These are phyloP conservation scores for Clarias batrachus DNA, from an alignment of 2,113 vertebrate genomes.

Conservation along the genomic window DNA sequence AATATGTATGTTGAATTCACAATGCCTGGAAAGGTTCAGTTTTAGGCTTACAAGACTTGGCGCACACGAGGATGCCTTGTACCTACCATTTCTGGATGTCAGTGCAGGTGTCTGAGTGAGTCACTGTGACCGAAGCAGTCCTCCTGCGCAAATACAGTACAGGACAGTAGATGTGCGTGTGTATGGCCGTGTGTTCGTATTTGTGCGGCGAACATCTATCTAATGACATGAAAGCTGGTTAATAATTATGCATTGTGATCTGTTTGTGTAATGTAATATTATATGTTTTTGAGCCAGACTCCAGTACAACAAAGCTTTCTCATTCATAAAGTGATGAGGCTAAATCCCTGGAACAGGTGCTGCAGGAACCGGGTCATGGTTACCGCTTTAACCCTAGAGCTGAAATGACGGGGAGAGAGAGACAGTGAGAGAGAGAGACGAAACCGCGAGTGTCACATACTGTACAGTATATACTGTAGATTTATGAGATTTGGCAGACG, in stretches of 20 bases:
- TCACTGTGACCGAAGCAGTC: conserved; percentile 66
- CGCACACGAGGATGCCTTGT: conserved; percentile 40
- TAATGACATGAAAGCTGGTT: conserved; percentile 40
- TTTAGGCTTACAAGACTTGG: background rate
- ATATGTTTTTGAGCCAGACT: background rate
- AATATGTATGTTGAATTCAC: background rate
- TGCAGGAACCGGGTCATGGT: conserved; percentile 38
- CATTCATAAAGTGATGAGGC: conserved; percentile 45
- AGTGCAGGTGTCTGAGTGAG: conserved; percentile 60
- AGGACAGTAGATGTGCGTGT: background rate
- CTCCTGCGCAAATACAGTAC: conserved; percentile 55
- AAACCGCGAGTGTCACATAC: background rate
- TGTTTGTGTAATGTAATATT: conserved; percentile 38
- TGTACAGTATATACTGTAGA: too few relatives aligned
- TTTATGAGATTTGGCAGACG: too few relatives aligned
- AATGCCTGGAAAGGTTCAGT: background rate
- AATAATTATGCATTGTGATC: conserved; percentile 35
- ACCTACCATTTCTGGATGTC: conserved; percentile 48
- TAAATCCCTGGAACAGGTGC: conserved; percentile 19
- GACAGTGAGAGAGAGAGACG: conserved; percentile 29
- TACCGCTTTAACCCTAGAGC: background rate
- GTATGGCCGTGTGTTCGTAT: conserved; percentile 41
- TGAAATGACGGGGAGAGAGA: background rate
- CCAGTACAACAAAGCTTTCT: conserved; percentile 7
- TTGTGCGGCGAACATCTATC: conserved; percentile 7